Evolutionary conservation across 2,113 vertebrate species (phyloP), one percentile per base, ranked within the genome.

Genomic region (Solea solea): DNA sequence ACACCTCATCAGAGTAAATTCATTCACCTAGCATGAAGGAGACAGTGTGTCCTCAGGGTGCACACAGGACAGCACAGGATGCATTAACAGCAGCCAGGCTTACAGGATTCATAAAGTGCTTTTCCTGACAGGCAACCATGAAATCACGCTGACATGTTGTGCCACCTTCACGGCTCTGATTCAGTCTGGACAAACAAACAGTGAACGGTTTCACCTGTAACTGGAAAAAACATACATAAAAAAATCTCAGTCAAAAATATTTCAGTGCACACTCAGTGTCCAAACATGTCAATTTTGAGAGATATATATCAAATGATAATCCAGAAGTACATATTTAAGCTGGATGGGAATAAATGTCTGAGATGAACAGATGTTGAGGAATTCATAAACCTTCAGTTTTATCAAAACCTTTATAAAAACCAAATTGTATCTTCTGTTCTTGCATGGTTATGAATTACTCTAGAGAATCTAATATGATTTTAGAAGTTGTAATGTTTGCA

Each of bases 1-100:
- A 81, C 69, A 80, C 86, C 67, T 65, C 45, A 72, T 66, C 39
- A 61, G 55, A 61, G 56, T 46, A 69, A 80, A 85, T 83, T 62
- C 74, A 71, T 68, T 81, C 74, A 80, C 70, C 78, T 78, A 53
- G 64, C 69, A 78, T 70, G 76, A 76, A 69, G 72, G n/a, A 73
- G 74, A 40, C 42, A 62, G 62, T 68, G 71, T 68, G 72, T 88
- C 86, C 83, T 84, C 64, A 2, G 83, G 90, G 78, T 62, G 63
- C 5, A 65, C 69, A 76, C 53, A 21, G 69, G 76, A 64, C 78
- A 66, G 69, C 54, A 50, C 68, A 73, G 74, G 72, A 73, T 84
- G 83, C 82, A 90, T 90, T 87, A 88, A 79, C 82, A 75, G 80
- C 66, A 78, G 80, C 61, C 80, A 51, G 49, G 78, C 81, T 76